These are phyloP conservation scores for Lagria hirta DNA, from an alignment of 2,888 invertebrate species.

Conservation along the genomic window DNA sequence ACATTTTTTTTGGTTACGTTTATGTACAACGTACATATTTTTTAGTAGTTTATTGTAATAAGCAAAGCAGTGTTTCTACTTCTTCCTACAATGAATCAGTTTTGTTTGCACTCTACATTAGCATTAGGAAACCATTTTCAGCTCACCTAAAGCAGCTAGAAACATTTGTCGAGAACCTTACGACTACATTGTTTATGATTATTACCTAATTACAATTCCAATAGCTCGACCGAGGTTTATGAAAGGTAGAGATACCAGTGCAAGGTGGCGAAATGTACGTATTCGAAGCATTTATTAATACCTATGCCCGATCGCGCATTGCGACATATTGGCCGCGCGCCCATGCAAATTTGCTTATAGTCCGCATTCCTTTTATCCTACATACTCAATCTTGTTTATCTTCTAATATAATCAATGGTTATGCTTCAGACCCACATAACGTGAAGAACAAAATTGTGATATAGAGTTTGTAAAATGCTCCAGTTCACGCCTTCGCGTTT, in stretches of 20 bases:
- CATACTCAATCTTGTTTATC: constrained; percentile 4
- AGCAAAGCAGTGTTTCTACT: no score
- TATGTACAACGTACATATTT: no score
- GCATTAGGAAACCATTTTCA: no score
- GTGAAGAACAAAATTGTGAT: constrained; percentile 4
- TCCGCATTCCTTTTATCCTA: constrained; percentile 8
- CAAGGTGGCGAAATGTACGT: constrained; percentile 30
- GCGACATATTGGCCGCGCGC: constrained; percentile 30
- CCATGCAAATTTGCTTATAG: constrained; percentile 24
- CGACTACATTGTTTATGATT: constrained; percentile 17
- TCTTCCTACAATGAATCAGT: no score
- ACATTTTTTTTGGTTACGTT: no score
- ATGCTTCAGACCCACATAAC: background rate
- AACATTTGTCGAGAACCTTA: no score
- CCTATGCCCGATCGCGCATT: constrained; percentile 28
- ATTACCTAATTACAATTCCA: constrained; percentile 23
- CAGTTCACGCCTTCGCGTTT: constrained; percentile 30
- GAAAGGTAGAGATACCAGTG: constrained; percentile 26
- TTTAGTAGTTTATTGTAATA: no score
- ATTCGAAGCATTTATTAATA: constrained; percentile 30
- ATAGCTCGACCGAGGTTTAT: constrained; percentile 22
- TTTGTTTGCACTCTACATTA: no score
- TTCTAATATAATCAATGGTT: background rate
- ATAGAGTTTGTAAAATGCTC: constrained; percentile 22
- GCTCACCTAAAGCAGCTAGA: no score